Evolutionary conservation across 2,797 vertebrate species (phyloP).

Genomic region (Pseudocheirus occidentalis): DNA sequence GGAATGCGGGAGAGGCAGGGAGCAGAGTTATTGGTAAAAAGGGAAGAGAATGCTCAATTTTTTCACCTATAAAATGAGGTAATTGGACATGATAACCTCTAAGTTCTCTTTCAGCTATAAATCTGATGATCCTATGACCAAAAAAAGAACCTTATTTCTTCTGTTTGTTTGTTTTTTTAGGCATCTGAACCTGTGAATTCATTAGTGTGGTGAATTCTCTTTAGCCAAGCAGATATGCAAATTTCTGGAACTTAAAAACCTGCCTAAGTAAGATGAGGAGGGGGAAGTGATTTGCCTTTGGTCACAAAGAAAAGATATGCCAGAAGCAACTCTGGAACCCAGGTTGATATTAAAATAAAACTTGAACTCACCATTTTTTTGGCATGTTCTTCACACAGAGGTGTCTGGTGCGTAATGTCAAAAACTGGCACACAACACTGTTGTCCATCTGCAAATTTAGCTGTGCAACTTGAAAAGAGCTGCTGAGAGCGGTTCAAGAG

Average conservation of each 20-base stretch:
- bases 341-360: not conserved
- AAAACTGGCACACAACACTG: conserved; percentile 99
- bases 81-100: not conserved
- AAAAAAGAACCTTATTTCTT: not conserved
- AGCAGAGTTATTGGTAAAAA: not conserved
- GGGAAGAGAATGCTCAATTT: not conserved
- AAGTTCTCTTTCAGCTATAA: not conserved
- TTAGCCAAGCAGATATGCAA: not conserved
- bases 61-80: not conserved
- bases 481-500: conserved; percentile 98
- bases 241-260: not conserved
- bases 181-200: not conserved
- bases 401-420: conserved; percentile 99
- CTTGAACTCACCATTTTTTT: conserved; percentile 96
- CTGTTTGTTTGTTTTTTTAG: not conserved
- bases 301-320: not conserved
- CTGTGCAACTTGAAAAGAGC: conserved; percentile 99
- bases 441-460: conserved; percentile 98
- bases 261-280: not conserved
- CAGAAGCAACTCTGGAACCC: not conserved
- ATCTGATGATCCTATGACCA: not conserved
- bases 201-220: not conserved
- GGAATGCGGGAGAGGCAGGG: not conserved
- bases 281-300: not conserved
- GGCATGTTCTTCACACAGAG: conserved; percentile 99